Base-by-base conservation (phyloP, 1,140 invertebrate genomes). In the Ceratoteleas bidentatus region DNA sequence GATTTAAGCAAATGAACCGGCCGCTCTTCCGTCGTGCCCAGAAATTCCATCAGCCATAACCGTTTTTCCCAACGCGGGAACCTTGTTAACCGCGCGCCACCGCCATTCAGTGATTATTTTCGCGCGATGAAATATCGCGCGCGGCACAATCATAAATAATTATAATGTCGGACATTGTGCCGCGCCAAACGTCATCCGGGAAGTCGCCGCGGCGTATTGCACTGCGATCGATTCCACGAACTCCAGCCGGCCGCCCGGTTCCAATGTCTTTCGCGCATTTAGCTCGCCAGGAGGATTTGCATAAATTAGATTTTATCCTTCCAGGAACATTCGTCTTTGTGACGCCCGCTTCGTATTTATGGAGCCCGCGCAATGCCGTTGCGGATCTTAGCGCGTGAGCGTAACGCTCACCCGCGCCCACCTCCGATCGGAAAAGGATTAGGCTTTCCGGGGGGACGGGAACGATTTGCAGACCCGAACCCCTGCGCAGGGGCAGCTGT, bases 301-400 rank as follows among this genome's bases (percentile, higher is more conserved):
- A 92, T 92, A 92, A 87, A 90, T 92, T 91, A 91, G 87, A 90
- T 90, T 89, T 92, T 92, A 92, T 92, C 89, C 89, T 92, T 91
- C 90, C 85, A 85, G 88, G 90, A 91, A 91, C 86, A 87, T 89
- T 86, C 86, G 83, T 90, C 89, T 88, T 88, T 85, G 83, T 77
- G 86, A 87, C 86, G 83, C 85, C 66, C 82, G 68, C 54, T 76
- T 68, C 77, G 57, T 82, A 85, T 85, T 89, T 87, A 86, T 86
- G 86, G 84, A 58, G 52, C 75, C 24, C 61, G 72, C 81, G 85
- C 86, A 85, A 85, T 88, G 58, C 83, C 9, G 34, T 73, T 64
- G 62, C 13, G 64, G 64, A 36, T 33, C 7, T 8, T 40, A 6
- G 36, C 36, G 36, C 36, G 7, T 24, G 24, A 24, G 24, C 24